These are phyloP conservation scores for Drosophila sproati DNA, from an alignment of 1,140 invertebrate species.

Conservation along the genomic window DNA sequence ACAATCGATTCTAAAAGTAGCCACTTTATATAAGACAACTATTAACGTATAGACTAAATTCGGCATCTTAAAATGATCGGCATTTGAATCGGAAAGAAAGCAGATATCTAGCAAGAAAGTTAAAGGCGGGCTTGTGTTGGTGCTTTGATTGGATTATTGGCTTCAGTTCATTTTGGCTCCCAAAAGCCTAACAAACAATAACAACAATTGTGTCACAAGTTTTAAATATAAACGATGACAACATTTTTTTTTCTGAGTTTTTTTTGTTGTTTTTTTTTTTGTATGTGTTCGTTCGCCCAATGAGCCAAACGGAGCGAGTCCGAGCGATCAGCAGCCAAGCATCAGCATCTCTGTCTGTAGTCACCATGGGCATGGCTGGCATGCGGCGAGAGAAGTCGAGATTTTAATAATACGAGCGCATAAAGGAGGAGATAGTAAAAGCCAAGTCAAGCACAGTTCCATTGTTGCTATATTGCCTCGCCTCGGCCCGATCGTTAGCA, in stretches of 20 bases:
- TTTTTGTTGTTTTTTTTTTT: constrained; percentile 5
- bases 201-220: constrained; percentile 81
- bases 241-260: constrained; percentile 46
- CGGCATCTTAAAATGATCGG: background rate
- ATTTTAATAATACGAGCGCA: constrained; percentile 27
- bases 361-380: constrained; percentile 12
- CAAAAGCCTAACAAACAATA: constrained; percentile 56
- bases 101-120: constrained; percentile 49
- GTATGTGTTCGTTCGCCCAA: constrained; percentile 28
- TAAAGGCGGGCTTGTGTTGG: constrained; percentile 32
- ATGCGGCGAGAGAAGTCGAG: constrained; percentile 1
- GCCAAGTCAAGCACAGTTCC: constrained; percentile 46
- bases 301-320: constrained; percentile 61
- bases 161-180: constrained; percentile 42
- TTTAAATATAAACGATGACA: constrained; percentile 81
- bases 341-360: constrained; percentile 21
- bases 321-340: constrained; percentile 8
- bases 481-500: constrained; percentile 72
- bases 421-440: constrained; percentile 60
- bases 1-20: constrained; percentile 12
- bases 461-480: constrained; percentile 65
- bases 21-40: background rate
- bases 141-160: background rate
- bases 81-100: constrained; percentile 33
- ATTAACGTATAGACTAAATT: background rate